Evolutionary conservation across 2,797 vertebrate species (phyloP), one percentile per base, ranked within the genome.

Genomic region (Pitangus sulphuratus): DNA sequence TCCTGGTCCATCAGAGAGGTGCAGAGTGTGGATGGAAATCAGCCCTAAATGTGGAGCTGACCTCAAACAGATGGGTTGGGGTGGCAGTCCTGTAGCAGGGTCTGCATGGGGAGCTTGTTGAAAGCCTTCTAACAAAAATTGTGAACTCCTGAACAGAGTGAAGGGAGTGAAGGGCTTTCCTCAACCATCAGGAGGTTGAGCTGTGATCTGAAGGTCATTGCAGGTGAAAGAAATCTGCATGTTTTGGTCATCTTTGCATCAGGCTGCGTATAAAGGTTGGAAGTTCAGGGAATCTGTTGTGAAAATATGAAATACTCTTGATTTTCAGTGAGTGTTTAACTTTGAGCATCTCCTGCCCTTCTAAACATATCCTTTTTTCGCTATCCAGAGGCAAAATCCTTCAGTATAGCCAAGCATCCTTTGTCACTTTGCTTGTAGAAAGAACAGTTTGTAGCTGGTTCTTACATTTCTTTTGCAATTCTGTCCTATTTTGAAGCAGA

Each of bases 21-120:
- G 15, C 35, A 74, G 25, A 65, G 75, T 60, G 44, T 83, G 70
- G 19, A n/a, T 87, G 81, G 89, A 94, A 90, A 83, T 61, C 37
- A 15, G 35, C 33, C 37, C 35, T 19, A 28, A 26, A 11, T 10
- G 45, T 51, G 42, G 87, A 79, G 15, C 48, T 77, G 68, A 21
- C 24, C 53, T 85, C 33, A 13, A 2, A 9, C 5, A 48, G 25
- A 5, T 16, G 9, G 6, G 0, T 4, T 42, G 30, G 9, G 17
- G 19, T 40, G 45, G 18, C 35, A 57, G 35, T 50, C 10, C 21
- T 62, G 3, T 47, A 74, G 47, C 37, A 20, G 61, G 31, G 9
- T 69, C 26, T 87, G 30, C 28, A 35, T 6, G 5, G 31, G 10
- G 10, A 16, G 0, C 22, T 47, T 71, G 14, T 30, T 75, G 25